Conservation (phyloP, 1,140 invertebrate species). For the Andricus grossulariae region DNA sequence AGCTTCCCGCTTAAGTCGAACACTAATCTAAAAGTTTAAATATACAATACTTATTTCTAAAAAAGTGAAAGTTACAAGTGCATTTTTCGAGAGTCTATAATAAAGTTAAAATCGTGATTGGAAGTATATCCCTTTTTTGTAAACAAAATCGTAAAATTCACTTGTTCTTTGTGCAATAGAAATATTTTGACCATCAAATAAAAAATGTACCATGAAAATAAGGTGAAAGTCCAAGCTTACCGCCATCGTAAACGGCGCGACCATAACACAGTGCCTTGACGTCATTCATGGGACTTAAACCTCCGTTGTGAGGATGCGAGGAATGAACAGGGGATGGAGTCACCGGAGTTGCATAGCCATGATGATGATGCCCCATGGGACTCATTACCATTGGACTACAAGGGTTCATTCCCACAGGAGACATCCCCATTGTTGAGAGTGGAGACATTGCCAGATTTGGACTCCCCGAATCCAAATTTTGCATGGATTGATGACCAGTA, state of each 20-base stretch:
- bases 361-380: constrained; percentile 68
- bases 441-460: constrained; percentile 68
- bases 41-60: too few relatives aligned
- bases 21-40: too few relatives aligned
- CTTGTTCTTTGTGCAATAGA: too few relatives aligned
- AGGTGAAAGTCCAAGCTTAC: constrained; percentile 46
- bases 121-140: too few relatives aligned
- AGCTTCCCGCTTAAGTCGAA: too few relatives aligned
- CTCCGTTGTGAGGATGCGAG: constrained; percentile 64
- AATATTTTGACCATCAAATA: too few relatives aligned
- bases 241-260: constrained; percentile 69
- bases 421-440: constrained; percentile 71
- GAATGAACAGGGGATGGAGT: constrained; percentile 69
- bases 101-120: too few relatives aligned
- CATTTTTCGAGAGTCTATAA: too few relatives aligned
- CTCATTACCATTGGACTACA: constrained; percentile 71
- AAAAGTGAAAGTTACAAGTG: too few relatives aligned
- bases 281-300: constrained; percentile 70
- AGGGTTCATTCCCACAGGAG: constrained; percentile 67
- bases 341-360: constrained; percentile 68
- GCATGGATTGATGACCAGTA: constrained; percentile 63
- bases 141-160: too few relatives aligned
- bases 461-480: constrained; percentile 66
- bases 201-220: constrained; percentile 25
- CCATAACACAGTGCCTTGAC: constrained; percentile 69